Evolutionary conservation across 2,797 vertebrate genomes (phyloP).

Genomic region (Peromyscus eremicus): DNA sequence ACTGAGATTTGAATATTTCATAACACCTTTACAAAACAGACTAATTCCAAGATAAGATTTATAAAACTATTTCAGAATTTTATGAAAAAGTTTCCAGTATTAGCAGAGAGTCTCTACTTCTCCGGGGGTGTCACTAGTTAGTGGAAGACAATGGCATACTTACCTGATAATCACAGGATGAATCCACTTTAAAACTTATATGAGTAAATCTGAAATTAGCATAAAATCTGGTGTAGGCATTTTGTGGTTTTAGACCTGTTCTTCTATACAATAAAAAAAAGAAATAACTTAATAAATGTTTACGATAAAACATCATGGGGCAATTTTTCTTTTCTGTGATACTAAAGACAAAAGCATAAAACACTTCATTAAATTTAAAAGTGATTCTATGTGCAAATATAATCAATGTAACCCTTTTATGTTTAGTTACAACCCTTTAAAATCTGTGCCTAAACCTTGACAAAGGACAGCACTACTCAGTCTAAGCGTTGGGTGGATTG

Average conservation of each 20-base stretch:
- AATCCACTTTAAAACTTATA: background rate
- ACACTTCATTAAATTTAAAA: constrained; percentile 31
- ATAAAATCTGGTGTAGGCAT: constrained; percentile 12
- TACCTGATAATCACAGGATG: background rate
- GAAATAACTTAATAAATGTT: background rate
- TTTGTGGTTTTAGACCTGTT: constrained; percentile 37
- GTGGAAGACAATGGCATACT: background rate
- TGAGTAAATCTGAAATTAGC: constrained; percentile 17
- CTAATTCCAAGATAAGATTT: constrained; percentile 16
- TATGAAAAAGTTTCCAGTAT: background rate
- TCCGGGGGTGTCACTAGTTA: background rate
- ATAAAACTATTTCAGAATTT: constrained; percentile 39
- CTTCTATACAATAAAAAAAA: constrained; percentile 3
- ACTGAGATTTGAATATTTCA: constrained; percentile 18
- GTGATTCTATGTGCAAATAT: background rate
- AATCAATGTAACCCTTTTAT: background rate
- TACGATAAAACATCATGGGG: background rate
- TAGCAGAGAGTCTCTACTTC: background rate
- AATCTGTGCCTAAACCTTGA: background rate
- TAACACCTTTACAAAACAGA: constrained; percentile 28
- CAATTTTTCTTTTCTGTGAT: constrained; percentile 31
- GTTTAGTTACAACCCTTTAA: background rate
- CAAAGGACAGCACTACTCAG: background rate
- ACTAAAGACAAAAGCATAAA: background rate
- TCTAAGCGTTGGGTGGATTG: background rate